Percentiles rank a stretch among this genome's conserved stretches.
These are phyloP conservation scores for Branchipolynoe longqiensis DNA, from an alignment of 2,888 invertebrate genomes.

Conservation along the genomic window DNA sequence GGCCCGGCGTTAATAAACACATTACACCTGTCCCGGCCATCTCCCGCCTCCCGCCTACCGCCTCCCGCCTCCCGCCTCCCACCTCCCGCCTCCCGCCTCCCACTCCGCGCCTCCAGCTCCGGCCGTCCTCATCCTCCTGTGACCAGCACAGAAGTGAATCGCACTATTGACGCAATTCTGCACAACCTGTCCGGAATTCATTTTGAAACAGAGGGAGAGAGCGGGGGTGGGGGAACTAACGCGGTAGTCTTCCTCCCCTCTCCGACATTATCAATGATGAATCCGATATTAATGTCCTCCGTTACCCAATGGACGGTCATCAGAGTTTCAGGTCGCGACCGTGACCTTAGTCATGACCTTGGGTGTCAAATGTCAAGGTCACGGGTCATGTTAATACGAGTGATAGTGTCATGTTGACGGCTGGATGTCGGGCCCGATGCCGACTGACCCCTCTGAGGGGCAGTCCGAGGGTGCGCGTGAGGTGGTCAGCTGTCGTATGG, in stretches of 20 bases:
- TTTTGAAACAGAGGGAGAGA: too few species aligned
- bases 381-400: not conserved
- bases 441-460: constrained; percentile 30
- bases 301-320: constrained; percentile 41
- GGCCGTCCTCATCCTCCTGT: too few species aligned
- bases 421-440: not conserved
- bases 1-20: too few species aligned
- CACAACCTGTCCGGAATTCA: too few species aligned
- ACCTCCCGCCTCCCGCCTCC: too few species aligned
- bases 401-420: not conserved
- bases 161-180: too few species aligned
- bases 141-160: too few species aligned
- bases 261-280: constrained; percentile 14
- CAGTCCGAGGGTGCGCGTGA: not conserved
- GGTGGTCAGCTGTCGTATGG: constrained; percentile 26
- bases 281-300: not conserved
- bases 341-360: constrained; percentile 20
- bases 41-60: not conserved
- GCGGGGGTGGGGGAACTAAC: too few species aligned
- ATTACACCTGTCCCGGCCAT: not conserved
- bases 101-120: too few species aligned
- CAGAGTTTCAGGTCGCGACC: constrained; percentile 26
- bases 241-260: too few species aligned
- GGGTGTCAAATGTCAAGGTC: constrained; percentile 50
- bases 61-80: too few species aligned